These are phyloP conservation scores for Neofelis nebulosa DNA, from an alignment of 2,113 vertebrate species.

Conservation along the genomic window DNA sequence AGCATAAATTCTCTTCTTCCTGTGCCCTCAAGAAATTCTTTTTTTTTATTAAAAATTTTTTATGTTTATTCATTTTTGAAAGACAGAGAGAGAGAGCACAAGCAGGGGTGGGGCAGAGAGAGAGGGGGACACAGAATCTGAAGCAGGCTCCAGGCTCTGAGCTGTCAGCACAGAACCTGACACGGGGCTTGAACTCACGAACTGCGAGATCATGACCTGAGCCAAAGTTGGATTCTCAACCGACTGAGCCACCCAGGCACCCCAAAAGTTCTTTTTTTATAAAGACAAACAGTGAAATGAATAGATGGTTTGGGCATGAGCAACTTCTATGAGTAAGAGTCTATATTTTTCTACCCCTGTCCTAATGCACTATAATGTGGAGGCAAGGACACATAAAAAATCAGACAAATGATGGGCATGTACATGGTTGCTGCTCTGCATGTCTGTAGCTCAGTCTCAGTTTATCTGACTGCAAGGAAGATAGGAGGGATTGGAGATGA, in stretches of 20 bases:
- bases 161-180: too few relatives aligned
- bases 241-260: too few relatives aligned
- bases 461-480: background rate
- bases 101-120: too few relatives aligned
- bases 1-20: background rate
- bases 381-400: background rate
- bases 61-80: too few relatives aligned
- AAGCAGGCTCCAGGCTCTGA: too few relatives aligned
- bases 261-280: background rate
- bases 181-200: too few relatives aligned
- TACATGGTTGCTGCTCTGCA: accelerated
- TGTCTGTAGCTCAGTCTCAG: background rate
- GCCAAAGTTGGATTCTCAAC: too few relatives aligned
- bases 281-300: background rate
- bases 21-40: background rate
- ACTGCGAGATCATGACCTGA: too few relatives aligned
- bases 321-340: background rate
- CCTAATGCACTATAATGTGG: background rate
- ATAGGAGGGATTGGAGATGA: background rate
- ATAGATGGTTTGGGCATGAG: background rate
- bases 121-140: too few relatives aligned
- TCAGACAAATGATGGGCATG: background rate
- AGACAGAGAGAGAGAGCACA: too few relatives aligned
- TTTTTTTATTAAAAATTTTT: background rate
- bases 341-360: background rate